Conservation (phyloP, 2,797 vertebrate species). For the Acanthurus lineatus region DNA sequence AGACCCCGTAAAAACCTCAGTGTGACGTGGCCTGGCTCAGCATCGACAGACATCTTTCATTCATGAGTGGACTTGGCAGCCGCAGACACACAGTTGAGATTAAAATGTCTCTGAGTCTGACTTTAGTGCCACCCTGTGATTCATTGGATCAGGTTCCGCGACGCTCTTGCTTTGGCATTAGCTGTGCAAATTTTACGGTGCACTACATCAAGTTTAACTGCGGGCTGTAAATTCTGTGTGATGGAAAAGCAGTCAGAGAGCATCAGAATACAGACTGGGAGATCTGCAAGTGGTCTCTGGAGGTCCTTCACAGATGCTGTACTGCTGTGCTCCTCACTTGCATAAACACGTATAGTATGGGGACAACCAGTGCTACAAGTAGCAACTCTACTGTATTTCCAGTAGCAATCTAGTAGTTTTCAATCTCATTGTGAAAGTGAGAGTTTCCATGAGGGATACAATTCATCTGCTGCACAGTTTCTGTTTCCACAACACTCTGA, state of each 20-base stretch:
- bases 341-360: not conserved
- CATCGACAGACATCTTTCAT: slow-evolving; percentile 43
- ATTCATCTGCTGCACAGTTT: too few species aligned
- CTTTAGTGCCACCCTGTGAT: slow-evolving; percentile 21
- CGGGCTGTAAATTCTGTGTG: slow-evolving; percentile 15
- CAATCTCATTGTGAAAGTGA: not conserved
- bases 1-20: slow-evolving; percentile 44
- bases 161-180: slow-evolving; percentile 21
- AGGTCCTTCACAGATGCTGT: not conserved
- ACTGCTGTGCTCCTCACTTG: not conserved
- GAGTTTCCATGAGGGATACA: too few species aligned
- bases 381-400: not conserved
- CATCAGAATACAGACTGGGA: not conserved
- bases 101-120: slow-evolving; percentile 18
- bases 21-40: slow-evolving; percentile 15
- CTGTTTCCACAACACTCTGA: too few species aligned
- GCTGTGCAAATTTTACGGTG: slow-evolving; percentile 3
- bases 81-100: slow-evolving; percentile 13
- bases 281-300: not conserved
- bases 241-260: slow-evolving; percentile 18
- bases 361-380: not conserved
- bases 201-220: slow-evolving; percentile 19
- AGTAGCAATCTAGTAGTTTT: not conserved
- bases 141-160: slow-evolving; percentile 8
- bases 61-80: slow-evolving; percentile 36